A percentile compares a stretch with the other conserved stretches of the same genome.
Conservation (phyloP, 2,888 invertebrate genomes). For the Drosophila yooni region DNA sequence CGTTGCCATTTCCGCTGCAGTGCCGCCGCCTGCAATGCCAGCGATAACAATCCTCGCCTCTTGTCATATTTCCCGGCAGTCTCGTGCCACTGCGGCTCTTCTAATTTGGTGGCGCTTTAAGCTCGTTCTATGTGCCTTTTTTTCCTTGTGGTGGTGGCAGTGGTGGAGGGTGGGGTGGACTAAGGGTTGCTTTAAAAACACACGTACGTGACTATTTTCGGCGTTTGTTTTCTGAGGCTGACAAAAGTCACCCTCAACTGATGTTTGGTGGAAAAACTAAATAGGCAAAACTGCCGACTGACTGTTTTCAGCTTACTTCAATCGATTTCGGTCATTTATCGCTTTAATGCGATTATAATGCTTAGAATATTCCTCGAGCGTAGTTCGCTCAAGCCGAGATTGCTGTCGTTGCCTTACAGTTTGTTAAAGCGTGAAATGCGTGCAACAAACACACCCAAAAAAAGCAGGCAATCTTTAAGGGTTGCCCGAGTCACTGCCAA, state of each 20-base stretch:
- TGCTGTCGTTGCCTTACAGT: constrained; percentile 46
- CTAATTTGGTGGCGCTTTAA: constrained; percentile 72
- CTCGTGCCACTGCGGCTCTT: constrained; percentile 43
- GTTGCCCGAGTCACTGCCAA: constrained; percentile 42
- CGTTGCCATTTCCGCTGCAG: constrained; percentile 62
- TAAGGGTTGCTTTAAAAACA: constrained; percentile 75
- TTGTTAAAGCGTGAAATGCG: constrained; percentile 71
- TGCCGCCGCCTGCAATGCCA: constrained; percentile 50
- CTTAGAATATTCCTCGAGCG: constrained; percentile 53
- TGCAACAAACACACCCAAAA: constrained; percentile 58
- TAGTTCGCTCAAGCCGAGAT: constrained; percentile 58
- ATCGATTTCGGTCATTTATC: constrained; percentile 78
- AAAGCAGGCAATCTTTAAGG: constrained; percentile 43
- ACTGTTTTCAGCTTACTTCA: constrained; percentile 29
- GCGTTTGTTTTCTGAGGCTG: constrained; percentile 41
- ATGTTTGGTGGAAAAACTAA: constrained; percentile 60
- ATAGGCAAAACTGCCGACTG: constrained; percentile 69
- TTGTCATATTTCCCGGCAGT: constrained; percentile 65
- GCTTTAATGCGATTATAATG: constrained; percentile 79
- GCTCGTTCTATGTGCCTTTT: constrained; percentile 41
- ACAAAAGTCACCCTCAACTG: constrained; percentile 68
- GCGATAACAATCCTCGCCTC: constrained; percentile 60
- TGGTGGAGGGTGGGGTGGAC: constrained; percentile 12
- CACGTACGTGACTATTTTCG: constrained; percentile 63
- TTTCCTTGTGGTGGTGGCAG: neutral